Conservation (phyloP, 2,888 invertebrate genomes). For the Aporophyla nigra region DNA sequence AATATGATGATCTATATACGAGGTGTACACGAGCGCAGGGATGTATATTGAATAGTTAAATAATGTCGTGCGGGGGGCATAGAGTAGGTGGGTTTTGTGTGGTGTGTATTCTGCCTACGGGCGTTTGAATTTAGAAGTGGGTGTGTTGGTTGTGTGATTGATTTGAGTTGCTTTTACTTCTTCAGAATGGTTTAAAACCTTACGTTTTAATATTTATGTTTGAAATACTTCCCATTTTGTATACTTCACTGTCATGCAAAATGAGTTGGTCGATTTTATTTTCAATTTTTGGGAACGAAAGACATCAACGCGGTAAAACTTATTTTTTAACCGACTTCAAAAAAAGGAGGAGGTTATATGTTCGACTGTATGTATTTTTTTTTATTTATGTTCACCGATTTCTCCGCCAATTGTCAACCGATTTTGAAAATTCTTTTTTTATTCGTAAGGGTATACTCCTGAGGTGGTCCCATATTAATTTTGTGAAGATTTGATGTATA, state of each 20-base stretch:
- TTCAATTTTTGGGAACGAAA: constrained; percentile 8
- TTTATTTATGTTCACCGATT: too few relatives aligned
- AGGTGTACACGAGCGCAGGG: constrained; percentile 87
- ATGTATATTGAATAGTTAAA: constrained; percentile 82
- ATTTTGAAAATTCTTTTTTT: too few relatives aligned
- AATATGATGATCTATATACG: constrained; percentile 91
- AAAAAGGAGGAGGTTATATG: too few relatives aligned
- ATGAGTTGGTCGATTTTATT: accelerated
- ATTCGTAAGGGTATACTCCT: too few relatives aligned
- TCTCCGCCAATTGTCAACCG: too few relatives aligned
- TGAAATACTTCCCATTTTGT: neutral
- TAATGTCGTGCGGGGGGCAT: constrained; percentile 70
- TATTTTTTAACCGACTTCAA: too few relatives aligned
- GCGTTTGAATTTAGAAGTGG: neutral
- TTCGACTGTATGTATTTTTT: too few relatives aligned
- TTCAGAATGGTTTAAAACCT: neutral
- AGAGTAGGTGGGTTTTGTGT: constrained; percentile 70
- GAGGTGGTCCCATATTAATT: too few relatives aligned
- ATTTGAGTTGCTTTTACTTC: neutral
- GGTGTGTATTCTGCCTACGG: constrained; percentile 41
- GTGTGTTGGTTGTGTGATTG: neutral
- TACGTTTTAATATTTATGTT: neutral
- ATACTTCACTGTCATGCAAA: neutral
- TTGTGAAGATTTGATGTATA: too few relatives aligned
- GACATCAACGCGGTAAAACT: constrained; percentile 12